Evolutionary conservation across 1,140 invertebrate genomes (phyloP), one percentile per base, ranked within the genome.

Genomic region (Caerostris darwini): DNA sequence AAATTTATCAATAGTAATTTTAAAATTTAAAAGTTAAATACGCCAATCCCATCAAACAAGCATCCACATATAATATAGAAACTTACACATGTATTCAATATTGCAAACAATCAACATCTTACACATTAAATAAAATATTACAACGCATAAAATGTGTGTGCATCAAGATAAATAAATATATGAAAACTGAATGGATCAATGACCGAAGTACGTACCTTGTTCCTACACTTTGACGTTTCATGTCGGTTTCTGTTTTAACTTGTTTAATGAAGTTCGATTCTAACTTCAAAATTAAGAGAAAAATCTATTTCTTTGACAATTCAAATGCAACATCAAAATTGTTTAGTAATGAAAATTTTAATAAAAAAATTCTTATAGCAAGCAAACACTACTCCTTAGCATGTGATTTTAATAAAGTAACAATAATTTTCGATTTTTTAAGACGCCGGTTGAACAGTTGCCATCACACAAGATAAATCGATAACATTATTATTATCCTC

Each of bases 401-500:
- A 61, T 61, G 10, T 61, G 59, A 61, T 61, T 61, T 61, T 61
- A 17, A 14, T 10, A 1, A 7, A 12, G 17, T 14, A 61, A 61
- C 8, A 61, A 14, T 61, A 12, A 71, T 34, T 50, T 71, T 85
- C 14, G 53, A 85, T 58, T n/a, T 85, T 85, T 54, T 56, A 56
- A 17, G 69, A 91, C 89, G 89, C 89, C 89, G 89, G 89, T 91
- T 7, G 53, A 53, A n/a, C n/a, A n/a, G 71, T 91, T 91, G 89
- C 89, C 71, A 91, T 8, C 14, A 14, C 7, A 34, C 7, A 14
- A 7, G 7, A 69, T 12, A 61, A 87, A 87, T 87, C 50, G 82
- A 85, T 57, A 8, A 14, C 53, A n/a, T 53, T 10, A 10, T 3
- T 88, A 57, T 59, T 34, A 34, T 34, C 34, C 34, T 34, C 34